Conservation (phyloP, 2,888 invertebrate species). For the Coleophora flavipennella region DNA sequence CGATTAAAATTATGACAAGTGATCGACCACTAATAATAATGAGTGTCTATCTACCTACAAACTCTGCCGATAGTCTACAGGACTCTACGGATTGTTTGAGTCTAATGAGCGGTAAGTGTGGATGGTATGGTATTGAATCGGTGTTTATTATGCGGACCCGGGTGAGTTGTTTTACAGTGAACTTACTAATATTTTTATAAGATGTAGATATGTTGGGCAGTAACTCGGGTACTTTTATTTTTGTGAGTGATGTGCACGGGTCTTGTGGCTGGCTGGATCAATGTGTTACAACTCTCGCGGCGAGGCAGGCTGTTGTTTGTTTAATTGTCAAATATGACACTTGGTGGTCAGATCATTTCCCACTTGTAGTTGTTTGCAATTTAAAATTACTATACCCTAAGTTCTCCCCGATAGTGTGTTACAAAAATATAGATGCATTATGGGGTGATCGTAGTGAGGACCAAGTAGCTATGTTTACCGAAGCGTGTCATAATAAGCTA, state of each 20-base stretch:
- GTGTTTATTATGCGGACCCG: background rate
- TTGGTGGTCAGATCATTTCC: conserved; percentile 4
- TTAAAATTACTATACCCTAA: background rate
- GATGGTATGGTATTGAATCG: background rate
- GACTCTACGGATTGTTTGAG: background rate
- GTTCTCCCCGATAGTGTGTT: background rate
- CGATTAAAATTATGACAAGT: background rate
- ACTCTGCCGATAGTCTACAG: background rate
- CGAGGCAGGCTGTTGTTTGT: background rate
- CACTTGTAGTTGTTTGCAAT: conserved; percentile 4
- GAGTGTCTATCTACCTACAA: background rate
- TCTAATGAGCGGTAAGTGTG: background rate
- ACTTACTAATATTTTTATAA: background rate
- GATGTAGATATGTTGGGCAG: background rate
- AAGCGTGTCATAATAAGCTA: background rate
- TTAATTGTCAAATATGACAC: conserved; percentile 1
- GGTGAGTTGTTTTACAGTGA: background rate
- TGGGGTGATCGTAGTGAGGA: background rate
- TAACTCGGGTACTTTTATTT: background rate
- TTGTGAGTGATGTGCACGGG: background rate
- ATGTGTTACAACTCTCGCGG: background rate
- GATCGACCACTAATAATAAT: background rate
- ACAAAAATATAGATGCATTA: background rate
- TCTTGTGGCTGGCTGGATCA: background rate
- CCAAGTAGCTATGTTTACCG: background rate